phyloP scores from a whole-genome alignment of 2,888 invertebrate species.

The Harpalus rufipes region DNA sequence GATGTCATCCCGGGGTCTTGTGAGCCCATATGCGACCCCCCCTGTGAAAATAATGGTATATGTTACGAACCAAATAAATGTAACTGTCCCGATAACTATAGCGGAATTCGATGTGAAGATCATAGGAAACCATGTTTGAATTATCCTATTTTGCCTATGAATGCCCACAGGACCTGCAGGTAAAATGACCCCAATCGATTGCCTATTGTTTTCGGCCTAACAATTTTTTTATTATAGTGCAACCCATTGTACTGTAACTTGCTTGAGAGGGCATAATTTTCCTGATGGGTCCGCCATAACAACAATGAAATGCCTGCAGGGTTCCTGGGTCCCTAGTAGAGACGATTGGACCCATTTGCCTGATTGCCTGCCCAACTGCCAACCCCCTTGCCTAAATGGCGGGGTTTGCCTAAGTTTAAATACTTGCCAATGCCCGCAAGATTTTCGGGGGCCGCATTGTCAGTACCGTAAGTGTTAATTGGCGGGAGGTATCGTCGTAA shows the following conservation, averaged over 20 bases:
- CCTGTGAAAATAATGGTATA: conserved; percentile 89
- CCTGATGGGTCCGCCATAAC: conserved; percentile 85
- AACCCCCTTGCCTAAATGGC: conserved; percentile 88
- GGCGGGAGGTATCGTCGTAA: too few relatives aligned
- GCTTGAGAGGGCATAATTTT: conserved; percentile 76
- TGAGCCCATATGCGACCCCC: conserved; percentile 84
- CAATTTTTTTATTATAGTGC: background rate
- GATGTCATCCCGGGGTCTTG: conserved; percentile 24
- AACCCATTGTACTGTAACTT: conserved; percentile 54
- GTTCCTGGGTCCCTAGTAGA: conserved; percentile 85
- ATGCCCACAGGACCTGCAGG: conserved; percentile 82
- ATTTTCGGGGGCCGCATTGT: conserved; percentile 85
- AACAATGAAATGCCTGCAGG: conserved; percentile 84
- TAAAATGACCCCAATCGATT: background rate
- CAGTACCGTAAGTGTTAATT: conserved; percentile 78
- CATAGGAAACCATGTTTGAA: conserved; percentile 86
- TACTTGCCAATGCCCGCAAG: conserved; percentile 87
- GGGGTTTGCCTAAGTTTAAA: conserved; percentile 89
- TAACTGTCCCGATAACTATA: conserved; percentile 85
- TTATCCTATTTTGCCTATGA: conserved; percentile 83
- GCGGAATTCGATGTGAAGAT: conserved; percentile 86
- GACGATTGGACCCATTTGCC: conserved; percentile 82
- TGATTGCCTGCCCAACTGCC: conserved; percentile 85
- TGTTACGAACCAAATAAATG: conserved; percentile 88
- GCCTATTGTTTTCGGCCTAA: too few relatives aligned